These are phyloP conservation scores for Phocides pigmalion DNA, from an alignment of 1,140 invertebrate species.

Conservation along the genomic window DNA sequence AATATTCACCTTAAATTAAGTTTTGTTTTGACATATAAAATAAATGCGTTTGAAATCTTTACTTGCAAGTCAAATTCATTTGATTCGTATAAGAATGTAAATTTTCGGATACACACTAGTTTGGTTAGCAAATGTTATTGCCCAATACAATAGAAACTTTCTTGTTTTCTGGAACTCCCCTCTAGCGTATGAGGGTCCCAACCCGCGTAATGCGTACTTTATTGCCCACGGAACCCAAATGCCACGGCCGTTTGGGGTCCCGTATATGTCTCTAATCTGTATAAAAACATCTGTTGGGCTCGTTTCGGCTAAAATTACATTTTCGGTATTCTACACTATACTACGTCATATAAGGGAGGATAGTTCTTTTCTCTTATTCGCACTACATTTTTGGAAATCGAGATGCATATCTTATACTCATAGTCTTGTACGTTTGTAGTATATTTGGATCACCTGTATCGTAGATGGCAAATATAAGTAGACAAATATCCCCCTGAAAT, in stretches of 20 bases:
- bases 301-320: constrained; percentile 18
- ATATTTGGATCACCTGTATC: too few relatives aligned
- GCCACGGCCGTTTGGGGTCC: constrained; percentile 49
- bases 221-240: constrained; percentile 54
- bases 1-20: too few relatives aligned
- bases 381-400: too few relatives aligned
- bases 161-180: constrained; percentile 29
- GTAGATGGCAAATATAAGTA: too few relatives aligned
- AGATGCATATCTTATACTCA: too few relatives aligned
- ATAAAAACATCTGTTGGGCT: constrained; percentile 43
- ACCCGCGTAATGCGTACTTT: constrained; percentile 59
- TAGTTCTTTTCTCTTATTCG: too few relatives aligned
- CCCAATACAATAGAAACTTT: constrained; percentile 32
- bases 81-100: not conserved
- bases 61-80: too few relatives aligned
- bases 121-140: constrained; percentile 27
- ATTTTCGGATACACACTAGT: constrained; percentile 5
- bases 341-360: too few relatives aligned
- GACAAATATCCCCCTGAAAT: too few relatives aligned
- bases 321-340: not conserved
- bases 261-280: constrained; percentile 54
- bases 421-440: too few relatives aligned
- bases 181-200: constrained; percentile 31
- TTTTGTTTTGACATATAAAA: too few relatives aligned
- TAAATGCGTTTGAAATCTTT: too few relatives aligned